These are phyloP conservation scores for Sycophaga agraensis DNA, from an alignment of 1,140 invertebrate genomes.

Conservation along the genomic window DNA sequence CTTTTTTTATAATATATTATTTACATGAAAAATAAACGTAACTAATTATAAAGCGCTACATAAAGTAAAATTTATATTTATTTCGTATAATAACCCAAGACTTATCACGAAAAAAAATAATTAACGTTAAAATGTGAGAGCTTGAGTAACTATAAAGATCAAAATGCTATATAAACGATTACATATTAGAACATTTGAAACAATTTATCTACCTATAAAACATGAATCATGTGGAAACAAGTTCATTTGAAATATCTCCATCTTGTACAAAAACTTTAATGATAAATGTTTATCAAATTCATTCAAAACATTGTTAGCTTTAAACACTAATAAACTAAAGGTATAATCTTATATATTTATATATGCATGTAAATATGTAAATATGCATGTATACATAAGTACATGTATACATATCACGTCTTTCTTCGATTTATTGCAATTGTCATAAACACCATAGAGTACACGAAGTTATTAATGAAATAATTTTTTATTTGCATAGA, in stretches of 20 bases:
- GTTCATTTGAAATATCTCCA: neutral
- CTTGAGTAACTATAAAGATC: neutral
- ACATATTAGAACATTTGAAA: neutral
- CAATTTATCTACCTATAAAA: neutral
- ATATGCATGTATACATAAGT: too few relatives aligned
- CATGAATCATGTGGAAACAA: neutral
- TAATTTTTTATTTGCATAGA: slow-evolving; percentile 41
- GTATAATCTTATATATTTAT: too few relatives aligned
- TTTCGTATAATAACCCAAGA: neutral
- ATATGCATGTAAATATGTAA: too few relatives aligned
- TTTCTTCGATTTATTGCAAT: too few relatives aligned
- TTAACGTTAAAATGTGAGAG: neutral
- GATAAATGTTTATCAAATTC: neutral
- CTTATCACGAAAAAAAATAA: neutral
- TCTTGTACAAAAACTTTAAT: too few relatives aligned
- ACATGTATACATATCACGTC: too few relatives aligned
- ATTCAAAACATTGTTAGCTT: neutral
- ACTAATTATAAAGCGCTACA: neutral
- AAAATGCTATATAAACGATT: neutral
- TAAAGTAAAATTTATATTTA: neutral
- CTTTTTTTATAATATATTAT: slow-evolving; percentile 9
- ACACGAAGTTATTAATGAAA: slow-evolving; percentile 40
- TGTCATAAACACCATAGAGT: slow-evolving; percentile 32
- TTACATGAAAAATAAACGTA: slow-evolving; percentile 5
- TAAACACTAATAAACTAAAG: too few relatives aligned